phyloP scores from a whole-genome alignment of 1,140 invertebrate genomes.

The Trichomalopsis sarcophagae region DNA sequence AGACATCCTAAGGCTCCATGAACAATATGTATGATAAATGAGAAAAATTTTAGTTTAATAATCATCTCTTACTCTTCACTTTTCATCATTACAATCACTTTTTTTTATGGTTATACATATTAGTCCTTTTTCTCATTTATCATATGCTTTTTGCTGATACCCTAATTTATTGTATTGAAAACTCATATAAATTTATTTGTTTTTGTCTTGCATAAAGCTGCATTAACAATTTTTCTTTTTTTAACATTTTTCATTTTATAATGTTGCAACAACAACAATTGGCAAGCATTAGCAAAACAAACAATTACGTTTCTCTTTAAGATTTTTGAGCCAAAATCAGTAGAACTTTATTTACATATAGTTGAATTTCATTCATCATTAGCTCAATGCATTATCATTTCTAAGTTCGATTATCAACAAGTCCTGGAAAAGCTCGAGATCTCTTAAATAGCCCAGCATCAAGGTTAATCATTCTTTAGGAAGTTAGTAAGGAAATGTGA shows the following conservation, averaged over 20 bases:
- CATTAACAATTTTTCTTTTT: neutral
- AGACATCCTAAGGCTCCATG: neutral
- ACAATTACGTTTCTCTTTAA: neutral
- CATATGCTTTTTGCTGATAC: conserved; percentile 16
- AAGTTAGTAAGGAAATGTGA: conserved; percentile 71
- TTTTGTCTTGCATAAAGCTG: neutral
- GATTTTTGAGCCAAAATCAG: conserved; percentile 48
- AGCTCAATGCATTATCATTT: conserved; percentile 50
- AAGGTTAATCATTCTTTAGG: conserved; percentile 48
- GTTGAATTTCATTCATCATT: conserved; percentile 52
- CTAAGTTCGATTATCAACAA: conserved; percentile 43
- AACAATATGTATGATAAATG: conserved; percentile 23
- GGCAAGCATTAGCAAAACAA: neutral
- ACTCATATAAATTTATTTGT: neutral
- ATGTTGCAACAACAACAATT: conserved; percentile 12
- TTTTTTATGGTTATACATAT: neutral
- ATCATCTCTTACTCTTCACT: neutral
- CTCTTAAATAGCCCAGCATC: conserved; percentile 42
- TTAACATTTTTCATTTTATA: neutral
- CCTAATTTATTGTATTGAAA: neutral
- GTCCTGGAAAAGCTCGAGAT: conserved; percentile 49
- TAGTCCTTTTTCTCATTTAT: conserved; percentile 25
- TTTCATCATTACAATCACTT: neutral
- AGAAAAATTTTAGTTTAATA: conserved; percentile 19
- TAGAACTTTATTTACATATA: conserved; percentile 53